Percentiles rank a stretch among this genome's conserved stretches.
Conservation (phyloP, 1,140 invertebrate species). For the Heliconius nattereri region DNA sequence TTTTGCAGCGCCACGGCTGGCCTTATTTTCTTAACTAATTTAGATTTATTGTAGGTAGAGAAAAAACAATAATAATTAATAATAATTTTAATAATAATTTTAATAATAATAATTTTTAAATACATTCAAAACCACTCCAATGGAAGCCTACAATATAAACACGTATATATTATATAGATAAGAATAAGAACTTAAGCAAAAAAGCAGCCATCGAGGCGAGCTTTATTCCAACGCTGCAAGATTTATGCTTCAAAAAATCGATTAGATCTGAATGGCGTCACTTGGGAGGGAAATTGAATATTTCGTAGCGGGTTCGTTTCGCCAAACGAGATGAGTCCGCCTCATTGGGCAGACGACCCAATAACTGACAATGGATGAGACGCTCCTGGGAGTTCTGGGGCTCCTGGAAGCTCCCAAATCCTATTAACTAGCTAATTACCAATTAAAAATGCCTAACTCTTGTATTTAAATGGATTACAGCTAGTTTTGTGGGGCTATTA, state of each 20-base stretch:
- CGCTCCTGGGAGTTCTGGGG: slow-evolving; percentile 27
- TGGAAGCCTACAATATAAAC: background rate
- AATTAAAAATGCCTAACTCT: background rate
- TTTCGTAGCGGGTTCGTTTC: slow-evolving; percentile 48
- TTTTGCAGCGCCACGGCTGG: too few relatives aligned
- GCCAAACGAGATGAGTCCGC: slow-evolving; percentile 47
- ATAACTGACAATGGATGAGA: slow-evolving; percentile 47
- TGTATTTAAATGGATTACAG: slow-evolving; percentile 6
- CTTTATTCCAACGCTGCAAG: background rate
- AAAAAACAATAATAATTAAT: too few relatives aligned
- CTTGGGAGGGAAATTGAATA: slow-evolving; percentile 49
- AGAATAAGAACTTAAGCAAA: slow-evolving; percentile 4
- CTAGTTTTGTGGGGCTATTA: background rate
- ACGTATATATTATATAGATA: background rate
- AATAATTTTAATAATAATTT: too few relatives aligned
- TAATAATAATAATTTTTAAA: background rate
- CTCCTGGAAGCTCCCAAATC: slow-evolving; percentile 14
- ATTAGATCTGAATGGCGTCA: slow-evolving; percentile 27
- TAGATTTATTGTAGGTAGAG: too few relatives aligned
- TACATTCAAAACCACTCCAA: background rate
- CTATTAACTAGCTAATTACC: slow-evolving; percentile 15
- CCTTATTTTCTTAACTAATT: too few relatives aligned
- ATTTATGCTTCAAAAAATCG: slow-evolving; percentile 27
- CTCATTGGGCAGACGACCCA: slow-evolving; percentile 45
- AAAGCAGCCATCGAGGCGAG: background rate